These are phyloP conservation scores for Pogonomyrmex californicus DNA, from an alignment of 1,140 invertebrate genomes.

Conservation along the genomic window DNA sequence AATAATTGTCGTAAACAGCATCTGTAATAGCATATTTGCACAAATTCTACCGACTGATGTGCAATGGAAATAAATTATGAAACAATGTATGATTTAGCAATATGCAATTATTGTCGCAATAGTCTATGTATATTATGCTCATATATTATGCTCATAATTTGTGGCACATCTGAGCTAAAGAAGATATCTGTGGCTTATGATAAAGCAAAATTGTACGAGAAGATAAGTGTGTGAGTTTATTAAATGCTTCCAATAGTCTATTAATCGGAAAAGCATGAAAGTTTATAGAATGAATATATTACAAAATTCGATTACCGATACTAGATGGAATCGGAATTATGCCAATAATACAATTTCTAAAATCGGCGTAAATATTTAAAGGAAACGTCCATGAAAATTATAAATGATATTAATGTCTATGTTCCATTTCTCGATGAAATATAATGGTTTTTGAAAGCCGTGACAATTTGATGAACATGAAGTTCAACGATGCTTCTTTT, in stretches of 20 bases:
- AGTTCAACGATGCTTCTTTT: neutral
- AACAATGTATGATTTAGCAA: slow-evolving; percentile 13
- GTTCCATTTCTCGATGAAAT: neutral
- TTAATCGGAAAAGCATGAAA: no score
- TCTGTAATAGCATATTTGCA: slow-evolving; percentile 31
- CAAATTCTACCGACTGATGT: neutral
- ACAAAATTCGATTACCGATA: neutral
- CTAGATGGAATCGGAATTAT: neutral
- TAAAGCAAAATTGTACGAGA: neutral
- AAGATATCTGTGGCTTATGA: neutral
- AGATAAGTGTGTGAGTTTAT: neutral
- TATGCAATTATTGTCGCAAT: neutral
- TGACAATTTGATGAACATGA: slow-evolving; percentile 2
- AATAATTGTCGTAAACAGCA: slow-evolving; percentile 35
- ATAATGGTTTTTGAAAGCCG: neutral
- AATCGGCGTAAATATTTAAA: neutral
- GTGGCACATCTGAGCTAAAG: neutral
- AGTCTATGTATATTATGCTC: neutral
- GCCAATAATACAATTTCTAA: neutral
- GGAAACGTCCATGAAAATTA: neutral
- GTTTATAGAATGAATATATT: slow-evolving; percentile 5
- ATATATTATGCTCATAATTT: neutral
- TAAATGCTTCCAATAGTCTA: neutral
- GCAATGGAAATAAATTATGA: slow-evolving; percentile 14
- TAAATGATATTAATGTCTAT: neutral